phyloP scores from a whole-genome alignment of 1,140 invertebrate species.

The Meloidogyne chitwoodi region DNA sequence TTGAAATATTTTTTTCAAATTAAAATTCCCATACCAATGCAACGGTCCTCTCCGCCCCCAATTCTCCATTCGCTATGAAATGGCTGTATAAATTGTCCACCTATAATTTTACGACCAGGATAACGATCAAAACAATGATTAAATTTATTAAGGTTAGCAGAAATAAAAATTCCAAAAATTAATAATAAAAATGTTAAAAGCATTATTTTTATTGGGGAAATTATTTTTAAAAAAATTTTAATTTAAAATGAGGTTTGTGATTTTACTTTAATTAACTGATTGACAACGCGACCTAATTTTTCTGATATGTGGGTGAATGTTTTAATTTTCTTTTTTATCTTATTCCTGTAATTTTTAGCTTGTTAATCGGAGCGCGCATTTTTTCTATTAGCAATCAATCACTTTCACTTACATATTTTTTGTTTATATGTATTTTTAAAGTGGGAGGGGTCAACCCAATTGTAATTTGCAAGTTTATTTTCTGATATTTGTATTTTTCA shows the following conservation, averaged over 20 bases:
- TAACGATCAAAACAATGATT: conserved; percentile 7
- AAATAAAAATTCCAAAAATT: not conserved
- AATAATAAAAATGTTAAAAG: not conserved
- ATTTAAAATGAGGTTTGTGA: no score
- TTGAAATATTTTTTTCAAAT: not conserved
- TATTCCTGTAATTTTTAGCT: not conserved
- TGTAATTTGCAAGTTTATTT: not conserved
- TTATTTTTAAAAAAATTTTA: no score
- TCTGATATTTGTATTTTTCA: no score
- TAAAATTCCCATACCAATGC: not conserved
- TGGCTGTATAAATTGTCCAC: not conserved
- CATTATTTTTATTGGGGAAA: not conserved
- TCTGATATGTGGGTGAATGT: not conserved
- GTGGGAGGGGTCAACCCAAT: not conserved
- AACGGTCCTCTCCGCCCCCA: not conserved
- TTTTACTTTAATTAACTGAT: not conserved
- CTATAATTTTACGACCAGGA: not conserved
- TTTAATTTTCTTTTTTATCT: no score
- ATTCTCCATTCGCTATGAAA: conserved; percentile 14
- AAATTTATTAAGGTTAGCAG: not conserved
- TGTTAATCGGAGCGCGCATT: not conserved
- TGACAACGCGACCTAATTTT: not conserved
- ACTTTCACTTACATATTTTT: not conserved
- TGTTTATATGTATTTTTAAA: not conserved
- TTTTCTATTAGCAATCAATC: not conserved